Evolutionary conservation across 1,140 invertebrate genomes (phyloP), one percentile per base, ranked within the genome.

Genomic region (Psilanteris sp.): DNA sequence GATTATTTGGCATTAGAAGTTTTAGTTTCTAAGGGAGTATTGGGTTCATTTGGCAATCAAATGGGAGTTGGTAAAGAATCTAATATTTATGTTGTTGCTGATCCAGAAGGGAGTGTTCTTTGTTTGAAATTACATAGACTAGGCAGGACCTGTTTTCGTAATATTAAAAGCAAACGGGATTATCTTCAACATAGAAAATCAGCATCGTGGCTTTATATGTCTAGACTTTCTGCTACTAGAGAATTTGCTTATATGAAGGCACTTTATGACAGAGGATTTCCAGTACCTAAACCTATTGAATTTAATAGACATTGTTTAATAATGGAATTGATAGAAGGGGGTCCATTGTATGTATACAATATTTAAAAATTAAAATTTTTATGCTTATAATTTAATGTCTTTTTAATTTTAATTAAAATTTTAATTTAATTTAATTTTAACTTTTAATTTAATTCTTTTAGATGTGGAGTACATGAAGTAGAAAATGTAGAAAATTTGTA

Each of bases 241-340:
- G 98, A 99, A 89, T 99, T 96, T 91, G 96, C 97, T 1, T 99
- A 98, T 81, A 97, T 99, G 96, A 97, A 96, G 84, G 96, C 96
- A 0, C 88, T 99, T 15, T 91, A 96, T 80, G 94, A 97, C 7
- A 89, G 95, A 82, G 93, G 92, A 11, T 99, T 99, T 86, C 97
- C 97, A 4, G 96, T 99, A 0, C 98, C 98, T 0, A 94, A 94
- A 83, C 97, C 98, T 0, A 92, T 99, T 24, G 97, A 99, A 87
- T 95, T 94, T 59, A 99, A 98, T 85, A 90, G 98, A 43, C 98
- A 99, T 90, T 98, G 97, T 84, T 94, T 99, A 66, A 90, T 99
- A 0, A 99, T 99, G 98, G 95, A 98, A 78, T 88, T 98, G 5
- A 92, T 99, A 18, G 88, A 92, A 74, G 94, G 94, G 27, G 91